These are phyloP conservation scores for Leistus spinibarbis DNA, from an alignment of 2,888 invertebrate species.

Conservation along the genomic window DNA sequence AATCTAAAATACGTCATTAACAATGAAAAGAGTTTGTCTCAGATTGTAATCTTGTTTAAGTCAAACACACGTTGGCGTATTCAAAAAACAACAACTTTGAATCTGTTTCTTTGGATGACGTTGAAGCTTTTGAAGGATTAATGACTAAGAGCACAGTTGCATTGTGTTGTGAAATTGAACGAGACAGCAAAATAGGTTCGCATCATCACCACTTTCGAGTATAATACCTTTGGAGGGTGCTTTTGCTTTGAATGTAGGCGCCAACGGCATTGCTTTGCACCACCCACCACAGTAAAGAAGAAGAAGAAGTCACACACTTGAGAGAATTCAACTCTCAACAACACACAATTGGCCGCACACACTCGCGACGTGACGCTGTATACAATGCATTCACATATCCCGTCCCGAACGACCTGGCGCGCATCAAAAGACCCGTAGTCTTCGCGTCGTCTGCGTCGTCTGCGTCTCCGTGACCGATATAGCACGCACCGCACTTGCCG, in stretches of 20 bases:
- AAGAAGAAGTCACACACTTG: constrained; percentile 48
- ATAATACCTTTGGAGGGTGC: constrained; percentile 73
- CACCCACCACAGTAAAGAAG: not conserved
- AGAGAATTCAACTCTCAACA: not conserved
- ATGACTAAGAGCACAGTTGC: not conserved
- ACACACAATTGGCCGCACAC: not conserved
- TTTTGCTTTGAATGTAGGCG: constrained; percentile 83
- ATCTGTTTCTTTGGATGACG: not conserved
- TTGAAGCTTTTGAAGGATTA: not conserved
- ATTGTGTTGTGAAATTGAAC: not conserved
- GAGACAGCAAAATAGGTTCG: not conserved
- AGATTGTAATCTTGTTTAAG: not conserved
- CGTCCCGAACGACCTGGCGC: not conserved
- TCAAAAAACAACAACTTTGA: not conserved
- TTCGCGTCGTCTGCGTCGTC: constrained; percentile 24
- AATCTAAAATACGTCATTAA: not conserved
- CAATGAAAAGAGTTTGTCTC: not conserved
- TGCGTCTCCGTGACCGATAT: constrained; percentile 50
- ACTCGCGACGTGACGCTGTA: not conserved
- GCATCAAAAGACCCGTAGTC: not conserved
- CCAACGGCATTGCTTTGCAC: constrained; percentile 74
- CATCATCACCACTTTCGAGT: constrained; percentile 3
- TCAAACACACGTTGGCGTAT: not conserved
- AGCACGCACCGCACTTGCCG: constrained; percentile 47
- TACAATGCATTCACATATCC: not conserved